Base-by-base conservation (phyloP, 2,113 vertebrate genomes). In the Pachypanchax playfairii region DNA sequence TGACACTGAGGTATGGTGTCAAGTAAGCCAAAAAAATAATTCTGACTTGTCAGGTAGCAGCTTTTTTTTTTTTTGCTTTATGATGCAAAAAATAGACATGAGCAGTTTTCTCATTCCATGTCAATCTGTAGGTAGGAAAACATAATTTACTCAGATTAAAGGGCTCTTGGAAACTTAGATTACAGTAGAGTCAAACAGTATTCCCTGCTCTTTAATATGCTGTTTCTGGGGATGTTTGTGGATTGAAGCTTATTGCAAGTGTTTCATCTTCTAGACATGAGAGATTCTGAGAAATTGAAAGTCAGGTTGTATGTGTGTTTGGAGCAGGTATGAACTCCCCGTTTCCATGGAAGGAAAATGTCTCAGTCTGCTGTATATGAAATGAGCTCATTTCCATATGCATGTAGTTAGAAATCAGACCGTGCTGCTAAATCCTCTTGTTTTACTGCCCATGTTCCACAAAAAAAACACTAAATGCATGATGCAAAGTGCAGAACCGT, bases 341-440 rank as follows among this genome's bases (percentile, higher is more conserved):
- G 44, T 74, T 70, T 58, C 46, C 25, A 21, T 50, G 42, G 57
- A 51, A 39, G 20, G 39, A n/a, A 55, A 57, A 70, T 35, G 18
- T 51, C 55, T 29, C 35, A 13, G 24, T 63, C 46, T 51, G 46
- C 43, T 70, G 55, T 63, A 53, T 55, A 22, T 41, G 25, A 22
- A 18, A 18, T 22, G 20, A 33, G 29, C 50, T 51, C 18, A 33
- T 78, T 54, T 69, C 36, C 26, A 53, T 35, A 15, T 20, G 21
- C 28, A 12, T 28, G 44, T 35, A 50, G 28, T 33, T 56, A 17
- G 6, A 4, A 50, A 31, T 65, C 17, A 0, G 48, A 5, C 46
- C 28, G 28, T 25, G 20, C 15, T 38, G 63, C 29, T 47, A 62
- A 29, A 44, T 11, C 6, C 6, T 15, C 14, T 15, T 1, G 4